Percentiles rank a stretch among this genome's conserved stretches.
phyloP scores from a whole-genome alignment of 2,797 vertebrate genomes.

The Propithecus deckenii region DNA sequence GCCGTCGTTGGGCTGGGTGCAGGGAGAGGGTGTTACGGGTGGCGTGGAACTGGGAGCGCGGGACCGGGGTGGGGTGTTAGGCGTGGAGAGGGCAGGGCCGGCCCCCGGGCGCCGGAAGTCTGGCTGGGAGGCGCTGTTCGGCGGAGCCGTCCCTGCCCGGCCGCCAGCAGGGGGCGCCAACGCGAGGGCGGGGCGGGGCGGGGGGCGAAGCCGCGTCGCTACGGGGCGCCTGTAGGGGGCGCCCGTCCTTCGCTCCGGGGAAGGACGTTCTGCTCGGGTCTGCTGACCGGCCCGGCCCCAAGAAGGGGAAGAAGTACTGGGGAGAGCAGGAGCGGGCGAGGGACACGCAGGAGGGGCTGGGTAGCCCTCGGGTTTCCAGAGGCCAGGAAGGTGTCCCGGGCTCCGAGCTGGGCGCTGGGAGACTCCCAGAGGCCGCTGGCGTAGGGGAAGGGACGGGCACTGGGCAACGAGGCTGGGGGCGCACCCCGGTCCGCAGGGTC shows the following conservation, averaged over 20 bases:
- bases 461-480: not conserved
- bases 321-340: too few species aligned
- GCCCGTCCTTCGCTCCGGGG: not conserved
- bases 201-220: rapidly evolving
- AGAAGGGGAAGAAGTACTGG: not conserved
- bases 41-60: not conserved
- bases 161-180: conserved; percentile 1
- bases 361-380: not conserved
- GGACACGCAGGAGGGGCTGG: not conserved
- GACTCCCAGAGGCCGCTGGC: not conserved
- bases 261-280: not conserved
- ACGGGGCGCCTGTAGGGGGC: not conserved
- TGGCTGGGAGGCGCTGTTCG: rapidly evolving
- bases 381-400: too few species aligned
- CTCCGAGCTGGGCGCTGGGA: not conserved
- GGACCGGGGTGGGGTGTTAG: not conserved
- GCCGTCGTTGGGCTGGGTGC: not conserved
- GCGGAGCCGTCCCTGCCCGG: not conserved
- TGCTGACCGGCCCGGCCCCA: not conserved
- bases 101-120: not conserved
- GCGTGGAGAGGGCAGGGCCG: not conserved
- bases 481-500: not conserved
- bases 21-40: not conserved
- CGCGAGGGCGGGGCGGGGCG: not conserved
- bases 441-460: rapidly evolving